Evolutionary conservation across 2,113 vertebrate genomes (phyloP).

Genomic region (Loxodonta africana): DNA sequence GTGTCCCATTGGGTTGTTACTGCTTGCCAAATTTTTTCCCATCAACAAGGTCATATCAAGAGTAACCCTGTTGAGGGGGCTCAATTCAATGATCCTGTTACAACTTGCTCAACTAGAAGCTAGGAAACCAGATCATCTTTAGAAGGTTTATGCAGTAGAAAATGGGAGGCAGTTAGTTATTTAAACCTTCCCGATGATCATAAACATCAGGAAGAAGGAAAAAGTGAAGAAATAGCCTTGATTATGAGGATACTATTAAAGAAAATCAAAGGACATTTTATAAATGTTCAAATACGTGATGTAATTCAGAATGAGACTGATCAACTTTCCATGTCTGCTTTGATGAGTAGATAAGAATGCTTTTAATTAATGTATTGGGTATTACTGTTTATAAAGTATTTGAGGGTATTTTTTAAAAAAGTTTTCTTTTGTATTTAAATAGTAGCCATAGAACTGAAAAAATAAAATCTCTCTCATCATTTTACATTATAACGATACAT

Average conservation of each 20-base stretch:
- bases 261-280: constrained; percentile 67
- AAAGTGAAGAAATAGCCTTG: constrained; percentile 54
- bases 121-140: constrained; percentile 62
- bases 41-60: constrained; percentile 63
- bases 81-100: not conserved
- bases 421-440: constrained; percentile 49
- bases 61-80: constrained; percentile 14
- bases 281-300: constrained; percentile 54
- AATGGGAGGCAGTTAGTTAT: constrained; percentile 44
- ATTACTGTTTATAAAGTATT: constrained; percentile 16
- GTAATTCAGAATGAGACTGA: constrained; percentile 53
- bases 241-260: constrained; percentile 62
- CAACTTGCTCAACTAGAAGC: constrained; percentile 24
- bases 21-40: constrained; percentile 33
- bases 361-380: constrained; percentile 13
- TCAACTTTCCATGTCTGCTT: constrained; percentile 54
- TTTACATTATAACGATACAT: not conserved
- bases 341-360: constrained; percentile 49
- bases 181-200: constrained; percentile 52
- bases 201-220: constrained; percentile 49
- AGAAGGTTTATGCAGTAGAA: constrained; percentile 60
- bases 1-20: constrained; percentile 23
- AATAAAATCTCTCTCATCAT: not conserved
- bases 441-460: constrained; percentile 6
- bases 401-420: not conserved